phyloP scores from a whole-genome alignment of 1,140 invertebrate genomes.

The Odontomachus brunneus region DNA sequence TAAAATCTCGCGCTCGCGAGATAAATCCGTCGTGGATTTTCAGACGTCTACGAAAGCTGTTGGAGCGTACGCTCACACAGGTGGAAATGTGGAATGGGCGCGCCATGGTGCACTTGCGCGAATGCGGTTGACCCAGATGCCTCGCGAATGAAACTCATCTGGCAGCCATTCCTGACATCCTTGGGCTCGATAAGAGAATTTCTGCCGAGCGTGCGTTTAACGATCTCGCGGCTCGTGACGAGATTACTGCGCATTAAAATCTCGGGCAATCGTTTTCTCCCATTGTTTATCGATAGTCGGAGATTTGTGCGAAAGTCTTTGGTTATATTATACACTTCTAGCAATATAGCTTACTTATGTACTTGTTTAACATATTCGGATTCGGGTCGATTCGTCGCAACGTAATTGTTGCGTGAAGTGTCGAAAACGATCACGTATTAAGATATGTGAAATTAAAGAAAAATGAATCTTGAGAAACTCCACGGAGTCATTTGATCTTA shows the following conservation, averaged over 20 bases:
- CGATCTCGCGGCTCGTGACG: neutral
- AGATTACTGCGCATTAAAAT: constrained; percentile 39
- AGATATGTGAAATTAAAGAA: too few species aligned
- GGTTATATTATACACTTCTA: too few species aligned
- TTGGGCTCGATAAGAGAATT: constrained; percentile 69
- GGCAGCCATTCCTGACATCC: constrained; percentile 74
- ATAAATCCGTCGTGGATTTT: constrained; percentile 47
- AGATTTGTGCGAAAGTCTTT: neutral
- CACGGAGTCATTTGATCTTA: too few species aligned
- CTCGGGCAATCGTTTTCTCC: constrained; percentile 10
- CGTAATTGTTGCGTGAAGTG: too few species aligned
- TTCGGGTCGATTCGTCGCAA: too few species aligned
- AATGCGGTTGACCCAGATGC: constrained; percentile 74
- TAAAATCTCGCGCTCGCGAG: neutral
- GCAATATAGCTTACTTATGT: too few species aligned
- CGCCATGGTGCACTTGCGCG: constrained; percentile 70
- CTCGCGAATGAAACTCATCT: constrained; percentile 75
- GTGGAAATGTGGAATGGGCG: constrained; percentile 67
- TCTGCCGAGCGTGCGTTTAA: constrained; percentile 50
- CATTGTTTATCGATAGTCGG: neutral
- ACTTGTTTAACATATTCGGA: too few species aligned
- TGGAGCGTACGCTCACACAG: constrained; percentile 62
- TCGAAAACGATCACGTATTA: too few species aligned
- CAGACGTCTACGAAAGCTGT: constrained; percentile 45
- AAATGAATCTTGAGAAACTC: too few species aligned